These are phyloP conservation scores for Thelaira solivaga DNA, from an alignment of 2,888 invertebrate species.

Conservation along the genomic window DNA sequence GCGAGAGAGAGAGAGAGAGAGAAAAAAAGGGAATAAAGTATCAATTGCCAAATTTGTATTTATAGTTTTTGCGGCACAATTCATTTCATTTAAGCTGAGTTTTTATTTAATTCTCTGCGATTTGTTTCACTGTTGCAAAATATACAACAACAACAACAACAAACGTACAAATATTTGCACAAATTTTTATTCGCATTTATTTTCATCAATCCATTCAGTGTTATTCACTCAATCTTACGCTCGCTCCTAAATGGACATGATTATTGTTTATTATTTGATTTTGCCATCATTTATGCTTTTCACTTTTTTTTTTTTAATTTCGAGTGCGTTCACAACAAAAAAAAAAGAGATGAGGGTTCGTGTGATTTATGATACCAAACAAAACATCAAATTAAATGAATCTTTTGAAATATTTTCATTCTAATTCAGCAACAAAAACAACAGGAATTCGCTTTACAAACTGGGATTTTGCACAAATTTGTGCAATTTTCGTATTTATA, in stretches of 20 bases:
- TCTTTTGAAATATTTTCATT: constrained; percentile 18
- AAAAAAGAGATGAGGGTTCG: constrained; percentile 48
- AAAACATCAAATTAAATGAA: constrained; percentile 39
- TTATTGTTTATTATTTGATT: constrained; percentile 59
- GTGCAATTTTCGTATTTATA: no score
- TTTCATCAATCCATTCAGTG: constrained; percentile 18
- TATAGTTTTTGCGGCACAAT: constrained; percentile 49
- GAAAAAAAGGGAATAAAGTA: neutral
- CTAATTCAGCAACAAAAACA: neutral
- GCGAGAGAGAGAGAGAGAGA: neutral
- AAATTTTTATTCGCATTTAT: neutral
- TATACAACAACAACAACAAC: neutral
- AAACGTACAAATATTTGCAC: neutral
- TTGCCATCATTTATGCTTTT: constrained; percentile 56
- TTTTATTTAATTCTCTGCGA: constrained; percentile 13
- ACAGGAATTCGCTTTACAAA: neutral
- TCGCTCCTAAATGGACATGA: constrained; percentile 51
- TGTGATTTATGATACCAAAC: constrained; percentile 52
- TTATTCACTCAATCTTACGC: no score
- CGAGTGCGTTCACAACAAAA: constrained; percentile 11
- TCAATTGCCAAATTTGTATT: constrained; percentile 48
- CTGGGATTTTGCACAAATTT: no score
- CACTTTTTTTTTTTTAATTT: neutral
- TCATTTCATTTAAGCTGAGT: constrained; percentile 27
- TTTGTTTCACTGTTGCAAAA: constrained; percentile 51